Base-by-base conservation (phyloP, 2,113 vertebrate genomes). In the Urocitellus parryii region DNA sequence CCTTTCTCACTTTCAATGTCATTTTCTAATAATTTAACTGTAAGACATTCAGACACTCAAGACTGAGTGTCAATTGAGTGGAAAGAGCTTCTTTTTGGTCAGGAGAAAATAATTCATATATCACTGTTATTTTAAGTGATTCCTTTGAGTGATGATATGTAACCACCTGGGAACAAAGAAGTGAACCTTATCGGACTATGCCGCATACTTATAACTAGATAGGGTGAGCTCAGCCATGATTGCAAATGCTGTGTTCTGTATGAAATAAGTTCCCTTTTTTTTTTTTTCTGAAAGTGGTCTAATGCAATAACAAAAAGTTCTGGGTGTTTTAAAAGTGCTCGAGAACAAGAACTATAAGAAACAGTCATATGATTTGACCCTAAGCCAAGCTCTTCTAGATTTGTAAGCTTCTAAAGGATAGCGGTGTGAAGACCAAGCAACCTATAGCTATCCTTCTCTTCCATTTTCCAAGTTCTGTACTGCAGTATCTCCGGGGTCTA, bases 41-140 rank as follows among this genome's bases (percentile, higher is more conserved):
- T 81, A 91, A 97, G 94, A 93, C 73, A 97, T 96, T 97, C 88
- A 95, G 97, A 97, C 88, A 97, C 96, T 97, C 91, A 97, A 97
- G 95, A 97, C 83, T 96, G 95, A 96, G 93, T 97, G 78, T 92
- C 98, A 97, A 96, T 96, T 97, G 97, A 96, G 95, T 97, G 96
- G 97, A 97, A 98, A 97, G 84, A 97, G 88, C 56, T 97, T 95
- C 97, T 84, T 96, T 97, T 96, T 96, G 92, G 95, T 84, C 81
- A 82, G 88, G 90, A 68, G 83, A 96, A 93, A 97, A 97, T 98
- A 97, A 97, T 97, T 96, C 96, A 98, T 97, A 92, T 70, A 96
- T 97, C 97, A 98, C 95, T 96, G 96, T 97, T 97, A 97, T 97
- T 95, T 97, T 97, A 97, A 97, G 90, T 92, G 91, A 96, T 97